Percentiles rank a stretch among this genome's conserved stretches.
These are phyloP conservation scores for Pogona vitticeps DNA, from an alignment of 2,113 vertebrate genomes.

Conservation along the genomic window DNA sequence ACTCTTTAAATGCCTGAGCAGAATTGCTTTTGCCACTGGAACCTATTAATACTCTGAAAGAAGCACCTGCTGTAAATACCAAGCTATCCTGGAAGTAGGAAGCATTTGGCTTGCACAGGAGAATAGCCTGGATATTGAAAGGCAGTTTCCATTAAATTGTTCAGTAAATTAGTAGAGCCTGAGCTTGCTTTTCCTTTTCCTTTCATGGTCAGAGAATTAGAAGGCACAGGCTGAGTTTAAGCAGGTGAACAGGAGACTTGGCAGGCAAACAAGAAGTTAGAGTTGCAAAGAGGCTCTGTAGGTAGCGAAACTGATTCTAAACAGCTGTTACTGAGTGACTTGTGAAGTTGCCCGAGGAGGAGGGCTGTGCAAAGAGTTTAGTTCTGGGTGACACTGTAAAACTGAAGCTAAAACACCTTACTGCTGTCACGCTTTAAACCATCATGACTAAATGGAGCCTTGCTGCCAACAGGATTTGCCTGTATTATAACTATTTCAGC, in stretches of 20 bases:
- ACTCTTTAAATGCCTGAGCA: background rate
- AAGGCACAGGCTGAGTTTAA: slow-evolving; percentile 27
- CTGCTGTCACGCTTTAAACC: too few relatives aligned
- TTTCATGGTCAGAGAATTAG: slow-evolving; percentile 16
- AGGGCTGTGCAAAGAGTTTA: too few relatives aligned
- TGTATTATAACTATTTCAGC: too few relatives aligned
- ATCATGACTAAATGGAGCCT: too few relatives aligned
- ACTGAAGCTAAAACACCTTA: too few relatives aligned
- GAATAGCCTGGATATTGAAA: background rate
- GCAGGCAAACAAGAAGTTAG: slow-evolving; percentile 10
- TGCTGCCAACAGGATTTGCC: too few relatives aligned
- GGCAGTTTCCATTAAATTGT: background rate
- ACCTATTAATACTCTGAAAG: slow-evolving; percentile 10
- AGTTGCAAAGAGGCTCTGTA: background rate
- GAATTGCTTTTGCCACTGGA: background rate
- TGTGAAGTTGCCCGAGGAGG: background rate
- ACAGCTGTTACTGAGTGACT: background rate
- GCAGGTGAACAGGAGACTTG: slow-evolving; percentile 15
- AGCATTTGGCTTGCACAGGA: background rate
- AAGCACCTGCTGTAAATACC: slow-evolving; percentile 6
- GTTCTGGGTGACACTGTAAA: too few relatives aligned
- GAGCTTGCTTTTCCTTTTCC: background rate
- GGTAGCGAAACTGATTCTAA: slow-evolving; percentile 39
- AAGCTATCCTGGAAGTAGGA: background rate
- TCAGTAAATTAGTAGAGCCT: background rate